phyloP scores from a whole-genome alignment of 2,888 invertebrate species.

The Baccha elongata region DNA sequence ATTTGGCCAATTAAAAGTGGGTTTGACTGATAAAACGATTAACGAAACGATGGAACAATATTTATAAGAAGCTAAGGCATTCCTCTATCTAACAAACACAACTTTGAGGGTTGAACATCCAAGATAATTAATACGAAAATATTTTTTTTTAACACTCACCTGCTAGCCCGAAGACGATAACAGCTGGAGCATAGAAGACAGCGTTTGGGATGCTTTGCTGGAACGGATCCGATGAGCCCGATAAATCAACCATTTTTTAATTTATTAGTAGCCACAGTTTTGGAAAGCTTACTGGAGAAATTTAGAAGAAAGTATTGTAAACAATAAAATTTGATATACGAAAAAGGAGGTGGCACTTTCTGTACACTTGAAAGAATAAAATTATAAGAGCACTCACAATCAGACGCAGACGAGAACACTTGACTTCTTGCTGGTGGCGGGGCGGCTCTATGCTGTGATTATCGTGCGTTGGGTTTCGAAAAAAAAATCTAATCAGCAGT shows the following conservation, averaged over 20 bases:
- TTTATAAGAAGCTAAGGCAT: constrained; percentile 47
- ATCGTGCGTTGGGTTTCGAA: neutral
- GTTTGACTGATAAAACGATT: constrained; percentile 2
- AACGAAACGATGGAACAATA: constrained; percentile 9
- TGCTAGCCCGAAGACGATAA: constrained; percentile 90
- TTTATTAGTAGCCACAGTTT: neutral
- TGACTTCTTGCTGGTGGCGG: constrained; percentile 47
- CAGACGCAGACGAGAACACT: constrained; percentile 66
- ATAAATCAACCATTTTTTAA: constrained; percentile 91
- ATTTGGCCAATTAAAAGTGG: constrained; percentile 22
- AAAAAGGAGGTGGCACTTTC: constrained; percentile 2
- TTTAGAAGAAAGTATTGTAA: constrained; percentile 20
- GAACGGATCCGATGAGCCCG: constrained; percentile 90
- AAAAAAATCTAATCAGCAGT: constrained; percentile 50
- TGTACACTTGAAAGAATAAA: neutral
- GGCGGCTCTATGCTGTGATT: constrained; percentile 30
- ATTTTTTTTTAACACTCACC: constrained; percentile 84
- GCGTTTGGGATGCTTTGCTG: constrained; percentile 94
- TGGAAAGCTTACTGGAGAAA: neutral
- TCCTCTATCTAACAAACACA: constrained; percentile 37
- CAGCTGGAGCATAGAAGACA: constrained; percentile 93
- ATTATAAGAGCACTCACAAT: constrained; percentile 23
- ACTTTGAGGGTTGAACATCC: constrained; percentile 37
- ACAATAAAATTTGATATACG: neutral
- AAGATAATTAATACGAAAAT: constrained; percentile 14